A percentile compares a stretch with the other conserved stretches of the same genome.
Evolutionary conservation across 1,140 invertebrate genomes (phyloP).

Genomic region (Dinothrombium tinctorium): DNA sequence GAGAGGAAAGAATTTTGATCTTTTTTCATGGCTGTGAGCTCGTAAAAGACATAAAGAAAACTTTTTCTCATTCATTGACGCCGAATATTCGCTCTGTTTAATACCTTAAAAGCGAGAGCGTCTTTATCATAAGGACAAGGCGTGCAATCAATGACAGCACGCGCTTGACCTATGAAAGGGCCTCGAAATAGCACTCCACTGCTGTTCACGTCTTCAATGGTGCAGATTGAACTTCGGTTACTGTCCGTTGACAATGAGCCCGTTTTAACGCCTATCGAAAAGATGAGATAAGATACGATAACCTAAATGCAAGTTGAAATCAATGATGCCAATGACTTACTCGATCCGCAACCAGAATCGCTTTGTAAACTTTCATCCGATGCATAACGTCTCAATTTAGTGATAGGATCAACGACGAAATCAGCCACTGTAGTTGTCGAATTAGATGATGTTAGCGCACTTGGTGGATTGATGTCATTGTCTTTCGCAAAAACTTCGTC

Average conservation of each 20-base stretch:
- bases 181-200: constrained; percentile 11
- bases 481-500: too few relatives aligned
- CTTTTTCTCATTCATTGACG: neutral
- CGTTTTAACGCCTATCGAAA: constrained; percentile 2
- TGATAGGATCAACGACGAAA: too few relatives aligned
- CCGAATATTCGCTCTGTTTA: neutral
- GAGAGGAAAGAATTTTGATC: too few relatives aligned
- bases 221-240: constrained; percentile 12
- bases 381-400: too few relatives aligned
- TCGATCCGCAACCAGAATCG: too few relatives aligned
- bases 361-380: too few relatives aligned
- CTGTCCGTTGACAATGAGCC: constrained; percentile 7
- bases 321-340: too few relatives aligned
- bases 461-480: too few relatives aligned
- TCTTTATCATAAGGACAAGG: constrained; percentile 77
- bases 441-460: too few relatives aligned
- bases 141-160: constrained; percentile 59
- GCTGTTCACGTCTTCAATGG: constrained; percentile 6
- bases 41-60: neutral
- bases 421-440: too few relatives aligned
- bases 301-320: too few relatives aligned
- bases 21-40: neutral
- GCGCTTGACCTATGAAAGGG: constrained; percentile 44
- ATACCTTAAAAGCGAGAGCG: constrained; percentile 65
- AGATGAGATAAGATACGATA: neutral